Evolutionary conservation across 2,113 vertebrate species (phyloP), one percentile per base, ranked within the genome.

Genomic region (Saguinus midas): DNA sequence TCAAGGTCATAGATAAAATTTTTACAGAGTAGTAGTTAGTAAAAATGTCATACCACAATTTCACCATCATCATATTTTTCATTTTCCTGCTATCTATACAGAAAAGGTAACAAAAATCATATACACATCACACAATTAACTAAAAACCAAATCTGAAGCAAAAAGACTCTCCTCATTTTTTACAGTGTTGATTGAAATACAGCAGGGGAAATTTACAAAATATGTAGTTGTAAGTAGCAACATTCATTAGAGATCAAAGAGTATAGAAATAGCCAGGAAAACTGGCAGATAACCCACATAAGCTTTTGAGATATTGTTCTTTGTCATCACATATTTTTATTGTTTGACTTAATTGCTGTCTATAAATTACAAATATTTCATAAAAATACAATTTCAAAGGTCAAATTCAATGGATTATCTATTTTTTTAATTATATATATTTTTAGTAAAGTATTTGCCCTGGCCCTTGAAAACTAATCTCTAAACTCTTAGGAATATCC

Each of bases 101-200:
- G 25, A 52, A 45, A 40, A 58, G 48, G 4, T 82, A 94, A 66
- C 6, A 87, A 35, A 78, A 58, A 32, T 91, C 2, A 40, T 29
- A 72, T 78, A 37, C 9, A 87, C 10, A 35, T 25, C 20, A 61
- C 6, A 79, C 11, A 57, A 72, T 58, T 45, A 57, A 55, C 13
- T 79, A 83, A 18, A 94, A 95, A 29, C 32, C 6, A 12, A 76
- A 89, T 64, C n/a, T 64, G 68, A 96, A 25, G 37, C 32, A 37
- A 89, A 92, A 79, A 3, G 8, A 2, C 14, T 81, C 8, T 72
- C 40, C 21, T 55, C n/a, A 32, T 35, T 72, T 52, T 79, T 52
- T 57, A 57, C 16, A 68, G 37, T 35, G 9, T 82, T 83, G 27
- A 29, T 40, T 82, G 37, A 87, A 43, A 80, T 25, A 70, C 27